Conservation (phyloP, 2,797 vertebrate species). For the Momotus momota region DNA sequence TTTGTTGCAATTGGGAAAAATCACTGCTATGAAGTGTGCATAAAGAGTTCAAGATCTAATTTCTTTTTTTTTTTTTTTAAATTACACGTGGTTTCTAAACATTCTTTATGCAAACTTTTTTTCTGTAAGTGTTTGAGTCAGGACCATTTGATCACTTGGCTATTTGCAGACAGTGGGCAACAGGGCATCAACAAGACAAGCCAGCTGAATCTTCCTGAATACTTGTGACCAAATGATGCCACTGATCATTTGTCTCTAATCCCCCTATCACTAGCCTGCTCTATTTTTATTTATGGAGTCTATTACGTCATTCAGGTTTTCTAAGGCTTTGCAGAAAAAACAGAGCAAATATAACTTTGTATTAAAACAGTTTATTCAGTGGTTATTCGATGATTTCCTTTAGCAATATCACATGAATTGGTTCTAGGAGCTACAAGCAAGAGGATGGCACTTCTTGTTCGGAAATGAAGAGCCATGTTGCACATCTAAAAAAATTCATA, state of each 20-base stretch:
- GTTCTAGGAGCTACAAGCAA: background rate
- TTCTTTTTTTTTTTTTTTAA: background rate
- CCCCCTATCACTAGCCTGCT: background rate
- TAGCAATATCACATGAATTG: background rate
- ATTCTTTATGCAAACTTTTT: background rate
- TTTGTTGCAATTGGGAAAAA: background rate
- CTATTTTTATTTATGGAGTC: slow-evolving; percentile 5
- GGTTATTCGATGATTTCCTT: slow-evolving; percentile 16
- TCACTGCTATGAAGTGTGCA: background rate
- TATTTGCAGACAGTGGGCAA: background rate
- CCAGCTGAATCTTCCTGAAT: background rate
- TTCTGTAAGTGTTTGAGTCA: background rate
- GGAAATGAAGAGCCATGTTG: slow-evolving; percentile 52
- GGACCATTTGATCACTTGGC: background rate
- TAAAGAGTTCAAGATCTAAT: background rate
- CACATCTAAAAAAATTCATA: slow-evolving; percentile 9
- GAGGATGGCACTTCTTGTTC: slow-evolving; percentile 18
- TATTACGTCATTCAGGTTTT: background rate
- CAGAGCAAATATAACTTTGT: background rate
- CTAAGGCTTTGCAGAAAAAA: background rate
- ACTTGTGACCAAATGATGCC: background rate
- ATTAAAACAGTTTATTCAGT: slow-evolving; percentile 3
- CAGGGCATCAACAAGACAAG: background rate
- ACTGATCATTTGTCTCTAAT: background rate
- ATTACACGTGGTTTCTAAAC: background rate